Evolutionary conservation across 1,140 invertebrate species (phyloP).

Genomic region (Acromyrmex charruanus): DNA sequence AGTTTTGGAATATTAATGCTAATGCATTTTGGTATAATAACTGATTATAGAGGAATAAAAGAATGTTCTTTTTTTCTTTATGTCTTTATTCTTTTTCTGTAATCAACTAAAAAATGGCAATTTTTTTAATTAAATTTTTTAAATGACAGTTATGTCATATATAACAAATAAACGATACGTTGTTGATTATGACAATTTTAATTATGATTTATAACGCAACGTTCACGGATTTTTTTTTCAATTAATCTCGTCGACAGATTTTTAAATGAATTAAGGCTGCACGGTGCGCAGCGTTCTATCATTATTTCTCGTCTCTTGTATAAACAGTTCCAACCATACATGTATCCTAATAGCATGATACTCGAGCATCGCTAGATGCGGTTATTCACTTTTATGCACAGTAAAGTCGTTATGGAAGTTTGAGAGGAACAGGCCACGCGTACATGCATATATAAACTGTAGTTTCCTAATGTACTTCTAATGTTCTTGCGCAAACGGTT

Average conservation of each 20-base stretch:
- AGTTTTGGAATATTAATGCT: no score
- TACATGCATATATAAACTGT: slow-evolving; percentile 32
- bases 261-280: not conserved
- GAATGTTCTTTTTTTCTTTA: no score
- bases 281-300: not conserved
- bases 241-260: not conserved
- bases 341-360: not conserved
- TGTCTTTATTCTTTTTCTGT: no score
- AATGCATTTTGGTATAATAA: no score
- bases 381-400: slow-evolving; percentile 39
- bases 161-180: no score
- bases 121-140: no score
- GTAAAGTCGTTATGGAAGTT: slow-evolving; percentile 45
- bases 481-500: slow-evolving; percentile 48
- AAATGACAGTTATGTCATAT: no score
- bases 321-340: slow-evolving; percentile 33
- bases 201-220: not conserved
- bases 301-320: not conserved
- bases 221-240: not conserved
- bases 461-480: slow-evolving; percentile 57
- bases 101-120: no score
- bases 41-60: no score
- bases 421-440: slow-evolving; percentile 20
- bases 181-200: not conserved
- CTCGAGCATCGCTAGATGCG: slow-evolving; percentile 35